Evolutionary conservation across 2,113 vertebrate genomes (phyloP).

Genomic region (Macquaria ambigua): DNA sequence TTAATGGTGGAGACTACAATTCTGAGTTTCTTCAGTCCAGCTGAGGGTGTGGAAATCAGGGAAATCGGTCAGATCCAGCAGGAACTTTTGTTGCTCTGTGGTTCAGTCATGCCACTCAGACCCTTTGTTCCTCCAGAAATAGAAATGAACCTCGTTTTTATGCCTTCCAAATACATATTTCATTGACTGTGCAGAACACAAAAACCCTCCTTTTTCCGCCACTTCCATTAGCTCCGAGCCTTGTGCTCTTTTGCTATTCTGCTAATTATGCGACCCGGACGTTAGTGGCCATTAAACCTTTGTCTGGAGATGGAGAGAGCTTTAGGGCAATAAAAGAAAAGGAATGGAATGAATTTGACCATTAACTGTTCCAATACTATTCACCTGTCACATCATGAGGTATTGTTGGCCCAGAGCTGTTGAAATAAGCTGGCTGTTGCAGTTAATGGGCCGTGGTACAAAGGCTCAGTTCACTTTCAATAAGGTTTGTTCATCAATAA

Average conservation of each 20-base stretch:
- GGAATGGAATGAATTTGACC: slow-evolving; percentile 32
- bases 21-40: background rate
- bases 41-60: background rate
- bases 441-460: slow-evolving; percentile 40
- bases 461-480: slow-evolving; percentile 24
- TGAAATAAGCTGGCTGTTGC: slow-evolving; percentile 28
- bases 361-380: slow-evolving; percentile 31
- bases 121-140: slow-evolving; percentile 42
- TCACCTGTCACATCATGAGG: slow-evolving; percentile 48
- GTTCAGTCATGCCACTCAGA: background rate
- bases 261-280: slow-evolving; percentile 38
- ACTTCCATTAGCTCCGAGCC: slow-evolving; percentile 29
- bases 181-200: slow-evolving; percentile 14
- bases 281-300: slow-evolving; percentile 60
- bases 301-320: slow-evolving; percentile 31
- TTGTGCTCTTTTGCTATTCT: slow-evolving; percentile 17
- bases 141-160: slow-evolving; percentile 21
- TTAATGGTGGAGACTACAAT: background rate
- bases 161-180: slow-evolving; percentile 36
- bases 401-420: slow-evolving; percentile 46
- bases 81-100: background rate
- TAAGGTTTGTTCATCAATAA: slow-evolving; percentile 40
- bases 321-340: slow-evolving; percentile 50
- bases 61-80: background rate
- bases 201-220: background rate